Evolutionary conservation across 2,797 vertebrate species (phyloP).

Genomic region (Salmo trutta): DNA sequence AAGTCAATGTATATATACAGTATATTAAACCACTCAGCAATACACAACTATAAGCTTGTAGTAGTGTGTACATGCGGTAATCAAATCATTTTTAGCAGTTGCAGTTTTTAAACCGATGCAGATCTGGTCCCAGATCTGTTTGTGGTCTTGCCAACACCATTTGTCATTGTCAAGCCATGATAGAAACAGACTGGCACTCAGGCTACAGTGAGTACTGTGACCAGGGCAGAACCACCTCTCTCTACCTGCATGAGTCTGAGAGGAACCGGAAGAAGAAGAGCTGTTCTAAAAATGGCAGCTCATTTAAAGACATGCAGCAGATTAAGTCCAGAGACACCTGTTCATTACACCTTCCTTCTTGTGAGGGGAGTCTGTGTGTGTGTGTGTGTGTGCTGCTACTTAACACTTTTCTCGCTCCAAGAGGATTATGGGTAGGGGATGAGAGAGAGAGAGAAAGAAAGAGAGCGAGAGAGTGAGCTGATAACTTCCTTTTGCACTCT

Average conservation of each 20-base stretch:
- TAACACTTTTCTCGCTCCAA: constrained; percentile 37
- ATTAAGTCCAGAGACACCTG: constrained; percentile 58
- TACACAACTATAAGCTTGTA: not conserved
- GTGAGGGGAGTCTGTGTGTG: constrained; percentile 43
- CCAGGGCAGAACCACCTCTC: constrained; percentile 30
- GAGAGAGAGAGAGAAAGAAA: constrained; percentile 32
- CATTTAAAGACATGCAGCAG: constrained; percentile 52
- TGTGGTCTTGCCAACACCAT: not conserved
- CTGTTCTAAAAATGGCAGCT: constrained; percentile 60
- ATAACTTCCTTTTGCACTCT: constrained; percentile 64
- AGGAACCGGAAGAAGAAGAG: constrained; percentile 15
- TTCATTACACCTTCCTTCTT: constrained; percentile 56
- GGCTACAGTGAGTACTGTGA: constrained; percentile 9
- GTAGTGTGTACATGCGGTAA: not conserved
- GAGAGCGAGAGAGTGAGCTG: constrained; percentile 37
- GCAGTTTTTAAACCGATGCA: not conserved
- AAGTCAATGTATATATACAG: not conserved
- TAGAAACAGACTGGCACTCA: constrained; percentile 1
- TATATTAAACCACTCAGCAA: not conserved
- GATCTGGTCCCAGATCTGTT: not conserved
- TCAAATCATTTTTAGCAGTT: not conserved
- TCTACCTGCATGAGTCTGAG: constrained; percentile 32
- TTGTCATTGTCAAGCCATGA: constrained; percentile 2
- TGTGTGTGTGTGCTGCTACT: constrained; percentile 56
- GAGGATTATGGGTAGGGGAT: constrained; percentile 57